These are phyloP conservation scores for Pandion haliaetus DNA, from an alignment of 2,113 vertebrate genomes.

Conservation along the genomic window DNA sequence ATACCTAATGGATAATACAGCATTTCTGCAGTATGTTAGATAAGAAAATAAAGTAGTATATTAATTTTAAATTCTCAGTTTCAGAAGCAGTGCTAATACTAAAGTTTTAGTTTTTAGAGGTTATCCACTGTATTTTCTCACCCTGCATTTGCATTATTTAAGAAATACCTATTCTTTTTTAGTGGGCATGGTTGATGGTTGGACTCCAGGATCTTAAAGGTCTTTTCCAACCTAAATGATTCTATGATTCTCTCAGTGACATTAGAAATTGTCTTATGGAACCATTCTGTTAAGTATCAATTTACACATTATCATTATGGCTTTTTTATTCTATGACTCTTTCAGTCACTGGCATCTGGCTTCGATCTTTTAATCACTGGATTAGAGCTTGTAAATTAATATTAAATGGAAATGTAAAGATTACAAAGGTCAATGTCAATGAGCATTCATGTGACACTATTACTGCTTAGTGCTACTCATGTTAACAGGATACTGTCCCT, in stretches of 20 bases:
- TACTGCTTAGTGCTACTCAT: not conserved
- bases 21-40: not conserved
- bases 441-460: not conserved
- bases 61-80: not conserved
- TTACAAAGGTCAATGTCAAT: slow-evolving; percentile 35
- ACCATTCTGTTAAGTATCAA: not conserved
- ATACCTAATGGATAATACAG: not conserved
- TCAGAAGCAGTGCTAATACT: not conserved
- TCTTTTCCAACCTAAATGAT: too few relatives aligned
- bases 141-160: not conserved
- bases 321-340: not conserved
- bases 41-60: not conserved
- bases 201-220: too few relatives aligned
- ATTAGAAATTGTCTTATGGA: not conserved
- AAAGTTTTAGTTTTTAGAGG: not conserved
- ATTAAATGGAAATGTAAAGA: slow-evolving; percentile 57
- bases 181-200: too few relatives aligned
- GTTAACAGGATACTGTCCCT: not conserved
- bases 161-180: not conserved
- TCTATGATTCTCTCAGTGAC: not conserved
- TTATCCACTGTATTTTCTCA: not conserved
- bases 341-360: not conserved
- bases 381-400: slow-evolving; percentile 34
- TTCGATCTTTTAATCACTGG: slow-evolving; percentile 44
- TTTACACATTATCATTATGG: not conserved